These are phyloP conservation scores for Mus caroli DNA, from an alignment of 2,797 vertebrate species.

Conservation along the genomic window DNA sequence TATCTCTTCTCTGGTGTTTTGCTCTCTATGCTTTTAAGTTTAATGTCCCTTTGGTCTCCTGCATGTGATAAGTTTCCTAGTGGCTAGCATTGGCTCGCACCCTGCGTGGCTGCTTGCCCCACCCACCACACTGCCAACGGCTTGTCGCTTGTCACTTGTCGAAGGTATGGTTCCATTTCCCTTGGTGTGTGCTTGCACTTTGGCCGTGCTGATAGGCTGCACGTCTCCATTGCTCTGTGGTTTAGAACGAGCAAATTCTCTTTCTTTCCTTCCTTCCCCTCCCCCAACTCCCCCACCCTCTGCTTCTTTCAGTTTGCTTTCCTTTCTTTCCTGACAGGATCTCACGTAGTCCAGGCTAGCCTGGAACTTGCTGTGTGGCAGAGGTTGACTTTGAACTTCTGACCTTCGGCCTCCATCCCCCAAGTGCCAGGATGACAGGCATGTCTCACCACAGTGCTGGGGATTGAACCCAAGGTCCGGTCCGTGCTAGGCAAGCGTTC, in stretches of 20 bases:
- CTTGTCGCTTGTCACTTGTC: no score
- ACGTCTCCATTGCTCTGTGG: fast-evolving
- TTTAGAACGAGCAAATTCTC: neutral
- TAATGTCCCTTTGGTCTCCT: neutral
- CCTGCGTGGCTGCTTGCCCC: neutral
- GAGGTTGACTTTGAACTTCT: neutral
- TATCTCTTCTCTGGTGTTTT: neutral
- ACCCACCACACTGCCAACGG: fast-evolving
- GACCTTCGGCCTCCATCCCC: neutral
- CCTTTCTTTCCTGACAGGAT: neutral
- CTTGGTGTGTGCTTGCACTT: neutral
- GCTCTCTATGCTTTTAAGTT: neutral
- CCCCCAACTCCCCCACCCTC: fast-evolving
- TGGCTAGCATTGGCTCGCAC: neutral
- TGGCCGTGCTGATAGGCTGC: fast-evolving
- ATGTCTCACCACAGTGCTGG: neutral
- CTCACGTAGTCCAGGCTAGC: neutral
- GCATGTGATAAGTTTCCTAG: fast-evolving
- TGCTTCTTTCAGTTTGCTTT: no score
- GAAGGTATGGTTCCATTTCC: neutral
- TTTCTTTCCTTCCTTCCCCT: neutral
- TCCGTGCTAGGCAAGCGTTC: neutral
- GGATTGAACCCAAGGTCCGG: neutral
- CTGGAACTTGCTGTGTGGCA: neutral
- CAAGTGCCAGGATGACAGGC: neutral